A percentile compares a stretch with the other conserved stretches of the same genome.
Evolutionary conservation across 1,140 invertebrate genomes (phyloP).

Genomic region (Euglossa dilemma): DNA sequence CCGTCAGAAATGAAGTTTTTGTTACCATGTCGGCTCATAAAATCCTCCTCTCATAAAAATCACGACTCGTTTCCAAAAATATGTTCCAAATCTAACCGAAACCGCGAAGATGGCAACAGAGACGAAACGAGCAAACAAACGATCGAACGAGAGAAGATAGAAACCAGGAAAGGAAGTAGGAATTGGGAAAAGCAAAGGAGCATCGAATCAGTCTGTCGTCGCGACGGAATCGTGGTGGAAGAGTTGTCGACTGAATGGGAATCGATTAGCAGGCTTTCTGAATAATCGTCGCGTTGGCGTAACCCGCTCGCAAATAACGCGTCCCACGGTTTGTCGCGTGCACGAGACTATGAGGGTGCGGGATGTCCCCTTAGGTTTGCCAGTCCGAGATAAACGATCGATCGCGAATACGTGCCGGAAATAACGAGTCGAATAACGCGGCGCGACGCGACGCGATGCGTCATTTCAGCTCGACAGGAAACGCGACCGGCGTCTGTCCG

Average conservation of each 20-base stretch:
- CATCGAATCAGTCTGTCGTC: not conserved
- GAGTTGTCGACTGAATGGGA: slow-evolving; percentile 1
- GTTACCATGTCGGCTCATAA: no score
- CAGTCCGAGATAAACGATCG: slow-evolving; percentile 30
- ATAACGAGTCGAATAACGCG: slow-evolving; percentile 5
- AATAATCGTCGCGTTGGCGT: slow-evolving; percentile 15
- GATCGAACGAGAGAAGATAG: not conserved
- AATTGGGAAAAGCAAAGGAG: no score
- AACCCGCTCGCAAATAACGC: slow-evolving; percentile 3
- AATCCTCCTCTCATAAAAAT: no score
- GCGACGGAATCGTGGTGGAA: not conserved
- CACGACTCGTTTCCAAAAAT: no score
- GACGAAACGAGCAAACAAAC: no score
- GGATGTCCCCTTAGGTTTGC: not conserved
- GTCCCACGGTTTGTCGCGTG: not conserved
- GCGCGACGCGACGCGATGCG: not conserved
- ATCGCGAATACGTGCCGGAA: slow-evolving; percentile 22
- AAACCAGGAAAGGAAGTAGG: not conserved
- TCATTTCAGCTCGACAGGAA: not conserved
- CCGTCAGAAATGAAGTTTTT: no score
- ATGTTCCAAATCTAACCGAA: no score
- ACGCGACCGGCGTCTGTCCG: not conserved
- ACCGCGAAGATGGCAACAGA: no score
- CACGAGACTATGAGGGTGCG: not conserved
- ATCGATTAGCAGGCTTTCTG: slow-evolving; percentile 16